A percentile compares a stretch with the other conserved stretches of the same genome.
Evolutionary conservation across 2,888 invertebrate species (phyloP).

Genomic region (Dynastes maya): DNA sequence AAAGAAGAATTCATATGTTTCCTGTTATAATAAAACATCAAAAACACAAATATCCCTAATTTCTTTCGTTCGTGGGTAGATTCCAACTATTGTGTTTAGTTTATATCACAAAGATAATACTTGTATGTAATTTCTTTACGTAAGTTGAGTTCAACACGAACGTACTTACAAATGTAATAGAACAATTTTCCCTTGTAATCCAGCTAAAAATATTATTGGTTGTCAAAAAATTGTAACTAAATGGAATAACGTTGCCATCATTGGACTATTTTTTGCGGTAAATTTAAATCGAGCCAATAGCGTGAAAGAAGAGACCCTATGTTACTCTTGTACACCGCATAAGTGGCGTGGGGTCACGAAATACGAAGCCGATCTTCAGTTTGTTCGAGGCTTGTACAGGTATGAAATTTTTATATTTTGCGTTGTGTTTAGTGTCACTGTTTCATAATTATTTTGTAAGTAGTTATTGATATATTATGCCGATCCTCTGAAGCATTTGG

Average conservation of each 20-base stretch:
- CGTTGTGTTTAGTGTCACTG: slow-evolving; percentile 72
- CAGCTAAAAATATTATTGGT: slow-evolving; percentile 68
- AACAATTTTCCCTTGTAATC: slow-evolving; percentile 62
- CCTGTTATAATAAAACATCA: slow-evolving; percentile 56
- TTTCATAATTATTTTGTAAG: slow-evolving; percentile 66
- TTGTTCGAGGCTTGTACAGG: slow-evolving; percentile 74
- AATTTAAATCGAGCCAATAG: slow-evolving; percentile 76
- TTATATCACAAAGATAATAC: not conserved
- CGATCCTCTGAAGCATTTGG: slow-evolving; percentile 60
- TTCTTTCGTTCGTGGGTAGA: slow-evolving; percentile 34
- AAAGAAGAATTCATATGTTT: slow-evolving; percentile 58
- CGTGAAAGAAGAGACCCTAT: slow-evolving; percentile 64
- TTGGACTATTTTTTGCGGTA: slow-evolving; percentile 76
- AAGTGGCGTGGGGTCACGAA: slow-evolving; percentile 78
- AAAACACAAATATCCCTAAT: slow-evolving; percentile 53
- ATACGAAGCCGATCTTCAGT: slow-evolving; percentile 77
- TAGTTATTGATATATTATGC: slow-evolving; percentile 65
- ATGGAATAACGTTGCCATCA: slow-evolving; percentile 69
- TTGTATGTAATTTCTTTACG: not conserved
- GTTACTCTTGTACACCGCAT: slow-evolving; percentile 74
- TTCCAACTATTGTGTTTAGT: not conserved
- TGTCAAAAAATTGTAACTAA: slow-evolving; percentile 73
- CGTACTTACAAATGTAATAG: slow-evolving; percentile 23
- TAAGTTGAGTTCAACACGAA: not conserved
- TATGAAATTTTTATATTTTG: slow-evolving; percentile 76